Percentiles rank a stretch among this genome's conserved stretches.
These are phyloP conservation scores for Leptodirus hochenwartii DNA, from an alignment of 2,888 invertebrate species.

Conservation along the genomic window DNA sequence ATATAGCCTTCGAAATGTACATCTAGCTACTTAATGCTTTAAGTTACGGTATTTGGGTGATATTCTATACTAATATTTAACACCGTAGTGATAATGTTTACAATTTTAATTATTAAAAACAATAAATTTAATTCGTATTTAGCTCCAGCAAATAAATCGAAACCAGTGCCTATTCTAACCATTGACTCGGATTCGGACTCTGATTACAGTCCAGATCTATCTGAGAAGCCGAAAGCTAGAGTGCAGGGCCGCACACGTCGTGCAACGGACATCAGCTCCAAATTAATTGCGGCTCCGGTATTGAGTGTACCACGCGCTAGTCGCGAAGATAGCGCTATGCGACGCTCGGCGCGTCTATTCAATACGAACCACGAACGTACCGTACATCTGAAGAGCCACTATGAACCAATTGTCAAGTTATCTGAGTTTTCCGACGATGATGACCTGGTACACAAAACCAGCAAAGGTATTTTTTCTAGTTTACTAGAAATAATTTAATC, in stretches of 20 bases:
- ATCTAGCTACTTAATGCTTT: too few relatives aligned
- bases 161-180: background rate
- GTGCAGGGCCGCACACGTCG: too few relatives aligned
- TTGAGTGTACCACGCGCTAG: too few relatives aligned
- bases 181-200: slow-evolving; percentile 17
- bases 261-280: too few relatives aligned
- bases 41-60: too few relatives aligned
- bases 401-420: slow-evolving; percentile 17
- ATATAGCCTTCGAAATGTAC: too few relatives aligned
- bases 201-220: slow-evolving; percentile 9
- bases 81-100: too few relatives aligned
- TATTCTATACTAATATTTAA: too few relatives aligned
- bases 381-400: slow-evolving; percentile 20
- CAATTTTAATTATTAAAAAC: too few relatives aligned
- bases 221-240: slow-evolving; percentile 9
- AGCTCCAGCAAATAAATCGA: background rate
- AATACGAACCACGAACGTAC: slow-evolving; percentile 18
- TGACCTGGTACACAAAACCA: slow-evolving; percentile 13
- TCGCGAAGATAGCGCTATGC: too few relatives aligned
- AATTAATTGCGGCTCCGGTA: too few relatives aligned
- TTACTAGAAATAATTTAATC: too few relatives aligned
- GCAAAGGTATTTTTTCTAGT: slow-evolving; percentile 1
- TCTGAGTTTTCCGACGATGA: slow-evolving; percentile 27
- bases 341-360: slow-evolving; percentile 3
- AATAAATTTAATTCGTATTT: background rate